phyloP scores from a whole-genome alignment of 2,888 invertebrate genomes.

The Cheilosia urbana region DNA sequence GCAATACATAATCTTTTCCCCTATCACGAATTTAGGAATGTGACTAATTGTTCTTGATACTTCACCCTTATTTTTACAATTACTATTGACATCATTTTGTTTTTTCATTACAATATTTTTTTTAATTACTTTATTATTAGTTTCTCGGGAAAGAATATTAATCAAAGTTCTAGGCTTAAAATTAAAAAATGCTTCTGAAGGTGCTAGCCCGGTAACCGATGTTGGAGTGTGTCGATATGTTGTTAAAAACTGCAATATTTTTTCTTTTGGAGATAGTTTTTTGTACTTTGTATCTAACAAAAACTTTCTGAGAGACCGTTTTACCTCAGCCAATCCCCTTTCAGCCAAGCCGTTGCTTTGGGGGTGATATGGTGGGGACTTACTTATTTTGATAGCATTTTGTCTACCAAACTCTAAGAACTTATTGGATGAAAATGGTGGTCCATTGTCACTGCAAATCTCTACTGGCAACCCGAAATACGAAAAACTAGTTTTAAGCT shows the following conservation, averaged over 20 bases:
- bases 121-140: neutral
- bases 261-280: slow-evolving; percentile 5
- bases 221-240: slow-evolving; percentile 37
- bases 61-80: neutral
- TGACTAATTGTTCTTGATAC: too few relatives aligned
- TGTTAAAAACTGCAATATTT: slow-evolving; percentile 27
- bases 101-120: neutral
- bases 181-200: slow-evolving; percentile 42
- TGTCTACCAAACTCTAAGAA: slow-evolving; percentile 30
- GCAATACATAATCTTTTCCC: too few relatives aligned
- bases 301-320: slow-evolving; percentile 39
- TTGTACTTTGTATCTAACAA: slow-evolving; percentile 15
- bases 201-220: slow-evolving; percentile 7
- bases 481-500: slow-evolving; percentile 16
- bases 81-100: neutral
- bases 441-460: slow-evolving; percentile 52
- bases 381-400: neutral
- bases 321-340: slow-evolving; percentile 12
- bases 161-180: slow-evolving; percentile 40
- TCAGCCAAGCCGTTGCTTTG: neutral
- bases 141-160: neutral
- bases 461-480: slow-evolving; percentile 49
- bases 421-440: slow-evolving; percentile 43
- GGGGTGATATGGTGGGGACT: too few relatives aligned
- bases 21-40: too few relatives aligned